Base-by-base conservation (phyloP, 64 coral and sea anemone genomes). In the Dendrophyllia cribrosa region DNA sequence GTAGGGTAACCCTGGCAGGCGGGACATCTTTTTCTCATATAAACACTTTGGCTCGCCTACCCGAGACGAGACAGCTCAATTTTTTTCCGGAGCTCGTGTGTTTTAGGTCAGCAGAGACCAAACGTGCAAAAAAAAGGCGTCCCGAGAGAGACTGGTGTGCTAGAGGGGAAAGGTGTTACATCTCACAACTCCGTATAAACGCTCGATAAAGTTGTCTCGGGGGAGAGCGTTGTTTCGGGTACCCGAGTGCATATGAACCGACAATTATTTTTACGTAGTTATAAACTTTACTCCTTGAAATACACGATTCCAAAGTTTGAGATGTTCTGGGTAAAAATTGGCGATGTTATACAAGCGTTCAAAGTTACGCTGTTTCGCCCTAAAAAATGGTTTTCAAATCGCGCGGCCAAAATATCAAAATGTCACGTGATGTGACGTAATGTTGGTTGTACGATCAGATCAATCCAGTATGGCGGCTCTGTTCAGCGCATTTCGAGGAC, bases 361-460 rank as follows among this genome's bases (percentile, higher is more conserved):
- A 26, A 91, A 91, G 62, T 43, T 59, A 45, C 1, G 58, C 74
- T 16, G 8, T 49, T 61, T 79, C 24, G 24, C 88, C 63, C 66
- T 9, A 12, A 90, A 78, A 78, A 48, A 11, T 77, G 53, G 43
- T 34, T 22, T 7, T 43, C 13, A 6, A 13, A 21, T 9, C 21
- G 89, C 77, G 44, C 77, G 67, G 78, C 64, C 89, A 91, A 91
- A 91, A 82, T 34, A 61, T 51, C 0, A 34, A 34, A 34, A 34
- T 34, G 34, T 34, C 77, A 83, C 65, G 89, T 91, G 77, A 82
- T 76, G 20, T 91, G 89, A 72, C 89, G 89, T 91, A 76, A 91
- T 52, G 19, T 91, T 83, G 66, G 88, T 3, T 70, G 34, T 2
- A 34, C 34, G 34, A 34, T 34, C 34, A 34, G 34, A 34, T 34